Evolutionary conservation across 2,797 vertebrate genomes (phyloP).

Genomic region (Chaunax sp.): DNA sequence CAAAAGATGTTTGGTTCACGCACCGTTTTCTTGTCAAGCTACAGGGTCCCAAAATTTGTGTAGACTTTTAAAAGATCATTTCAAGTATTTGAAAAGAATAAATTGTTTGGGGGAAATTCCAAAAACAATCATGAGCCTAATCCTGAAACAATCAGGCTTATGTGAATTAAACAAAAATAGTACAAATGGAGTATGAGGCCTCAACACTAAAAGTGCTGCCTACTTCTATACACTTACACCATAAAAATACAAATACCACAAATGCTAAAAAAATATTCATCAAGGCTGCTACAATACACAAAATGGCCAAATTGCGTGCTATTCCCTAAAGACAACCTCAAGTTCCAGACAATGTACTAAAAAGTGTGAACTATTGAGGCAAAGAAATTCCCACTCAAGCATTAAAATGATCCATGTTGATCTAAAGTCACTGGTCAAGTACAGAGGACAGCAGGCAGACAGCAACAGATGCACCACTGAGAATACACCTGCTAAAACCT

Average conservation of each 20-base stretch:
- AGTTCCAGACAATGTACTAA: background rate
- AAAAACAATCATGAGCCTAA: background rate
- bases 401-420: background rate
- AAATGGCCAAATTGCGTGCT: background rate
- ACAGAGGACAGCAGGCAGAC: conserved; percentile 6
- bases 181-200: background rate
- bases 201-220: background rate
- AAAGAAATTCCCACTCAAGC: background rate
- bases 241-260: background rate
- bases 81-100: background rate
- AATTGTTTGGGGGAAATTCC: background rate
- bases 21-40: background rate
- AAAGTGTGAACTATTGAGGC: background rate
- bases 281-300: background rate
- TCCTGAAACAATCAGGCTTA: background rate
- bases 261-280: background rate
- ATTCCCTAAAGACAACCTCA: background rate
- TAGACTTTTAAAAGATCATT: background rate
- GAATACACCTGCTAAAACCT: conserved; percentile 15
- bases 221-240: background rate
- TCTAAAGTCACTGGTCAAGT: conserved; percentile 2
- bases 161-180: background rate
- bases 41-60: background rate
- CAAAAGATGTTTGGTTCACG: background rate
- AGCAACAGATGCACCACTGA: conserved; percentile 18